Base-by-base conservation (phyloP, 2,888 invertebrate genomes). In the Calephelis perditalis region DNA sequence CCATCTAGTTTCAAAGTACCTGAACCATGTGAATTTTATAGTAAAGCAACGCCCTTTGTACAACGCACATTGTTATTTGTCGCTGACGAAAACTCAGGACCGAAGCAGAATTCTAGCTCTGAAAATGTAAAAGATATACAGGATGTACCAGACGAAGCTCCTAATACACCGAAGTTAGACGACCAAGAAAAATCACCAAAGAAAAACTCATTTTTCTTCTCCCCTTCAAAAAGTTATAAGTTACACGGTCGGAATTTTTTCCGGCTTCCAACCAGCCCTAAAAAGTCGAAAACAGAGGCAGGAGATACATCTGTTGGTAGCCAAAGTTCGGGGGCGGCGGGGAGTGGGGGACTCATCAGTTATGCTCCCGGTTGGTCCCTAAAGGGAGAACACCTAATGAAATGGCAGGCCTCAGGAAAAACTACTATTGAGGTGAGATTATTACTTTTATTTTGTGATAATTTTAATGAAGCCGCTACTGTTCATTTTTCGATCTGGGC, bases 311-410 rank as follows among this genome's bases (percentile, higher is more conserved):
- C 77, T 63, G 75, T 63, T 54, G 68, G 67, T 49, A 66, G 70
- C 64, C 71, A 70, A 56, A 73, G 73, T 63, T 71, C 72, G 61
- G 71, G 65, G 55, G 71, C 69, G 54, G 71, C 49, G 49, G 49
- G 49, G 26, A 52, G 74, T 61, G 70, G 77, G 64, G 91, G 92
- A 15, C 91, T 92, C 66, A 92, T 92, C 80, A 92, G 92, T 79
- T 92, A 92, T 73, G 92, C 92, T 62, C 92, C 92, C 44, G 92
- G 92, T 62, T 92, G 92, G 92, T 92, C 92, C 60, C 81, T 92
- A 68, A 92, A 92, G 72, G 92, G 92, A 46, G 92, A 92, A 72
- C 92, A 92, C 73, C 91, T 92, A 63, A 92, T 92, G 83, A 92
- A 92, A 81, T 92, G 92, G 92, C 92, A 92, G 71, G 91, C 88